Conservation (phyloP, 2,113 vertebrate genomes). For the Campylorhamphus procurvoides region DNA sequence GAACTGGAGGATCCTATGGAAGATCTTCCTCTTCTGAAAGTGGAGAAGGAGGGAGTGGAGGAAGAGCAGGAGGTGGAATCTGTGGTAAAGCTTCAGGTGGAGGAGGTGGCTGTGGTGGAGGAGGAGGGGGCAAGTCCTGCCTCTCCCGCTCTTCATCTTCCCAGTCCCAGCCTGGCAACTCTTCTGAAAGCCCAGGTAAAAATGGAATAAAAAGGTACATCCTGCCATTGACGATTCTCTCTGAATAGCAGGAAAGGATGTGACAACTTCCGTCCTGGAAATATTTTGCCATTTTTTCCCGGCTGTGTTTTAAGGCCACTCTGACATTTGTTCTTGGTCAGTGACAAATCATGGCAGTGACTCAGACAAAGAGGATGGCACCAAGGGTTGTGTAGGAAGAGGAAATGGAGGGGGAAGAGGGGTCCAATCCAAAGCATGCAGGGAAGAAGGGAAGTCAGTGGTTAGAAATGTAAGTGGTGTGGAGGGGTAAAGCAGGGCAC, state of each 20-base stretch:
- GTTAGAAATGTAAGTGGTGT: neutral
- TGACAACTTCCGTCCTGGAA: neutral
- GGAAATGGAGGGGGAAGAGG: neutral
- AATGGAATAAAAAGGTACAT: neutral
- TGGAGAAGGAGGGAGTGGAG: neutral
- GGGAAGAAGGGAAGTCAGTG: neutral
- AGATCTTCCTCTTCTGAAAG: conserved; percentile 10
- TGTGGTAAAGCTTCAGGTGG: conserved; percentile 26
- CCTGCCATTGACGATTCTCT: neutral
- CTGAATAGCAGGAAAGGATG: neutral
- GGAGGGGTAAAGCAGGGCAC: neutral
- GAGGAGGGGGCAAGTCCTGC: conserved; percentile 29
- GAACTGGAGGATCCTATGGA: neutral
- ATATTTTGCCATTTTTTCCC: neutral
- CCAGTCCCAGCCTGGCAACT: neutral
- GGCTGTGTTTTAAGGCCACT: neutral
- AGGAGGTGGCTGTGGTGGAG: conserved; percentile 16
- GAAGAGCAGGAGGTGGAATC: neutral
- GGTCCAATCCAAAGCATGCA: neutral
- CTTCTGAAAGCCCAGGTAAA: conserved; percentile 49
- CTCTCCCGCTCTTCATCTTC: conserved; percentile 30
- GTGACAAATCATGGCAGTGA: neutral
- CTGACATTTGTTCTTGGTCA: neutral
- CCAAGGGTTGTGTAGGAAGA: neutral
- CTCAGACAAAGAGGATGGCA: neutral